phyloP scores from a whole-genome alignment of 2,113 vertebrate species.

The Pterocles gutturalis region DNA sequence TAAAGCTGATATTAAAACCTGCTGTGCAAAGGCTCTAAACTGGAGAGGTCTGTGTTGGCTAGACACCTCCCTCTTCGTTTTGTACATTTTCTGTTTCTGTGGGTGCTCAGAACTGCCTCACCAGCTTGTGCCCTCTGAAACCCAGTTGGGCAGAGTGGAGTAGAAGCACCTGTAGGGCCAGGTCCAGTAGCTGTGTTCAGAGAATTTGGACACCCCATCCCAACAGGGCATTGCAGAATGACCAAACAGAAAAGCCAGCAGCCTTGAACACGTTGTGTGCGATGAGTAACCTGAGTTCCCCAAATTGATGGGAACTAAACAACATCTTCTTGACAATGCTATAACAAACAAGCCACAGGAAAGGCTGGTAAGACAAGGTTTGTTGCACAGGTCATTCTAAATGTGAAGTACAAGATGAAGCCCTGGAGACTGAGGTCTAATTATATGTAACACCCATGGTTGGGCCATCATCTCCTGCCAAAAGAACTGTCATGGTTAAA shows the following conservation, averaged over 20 bases:
- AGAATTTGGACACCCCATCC: neutral
- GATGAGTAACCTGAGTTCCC: neutral
- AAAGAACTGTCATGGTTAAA: too few species aligned
- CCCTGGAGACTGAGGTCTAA: neutral
- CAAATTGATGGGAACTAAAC: neutral
- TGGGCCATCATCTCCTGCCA: too few species aligned
- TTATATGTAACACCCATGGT: too few species aligned
- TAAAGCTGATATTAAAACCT: neutral
- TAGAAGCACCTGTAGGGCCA: neutral
- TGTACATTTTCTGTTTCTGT: neutral
- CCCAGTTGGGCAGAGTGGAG: neutral
- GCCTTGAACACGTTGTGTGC: neutral
- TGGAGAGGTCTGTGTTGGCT: neutral
- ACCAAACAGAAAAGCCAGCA: neutral
- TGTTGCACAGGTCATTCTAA: neutral
- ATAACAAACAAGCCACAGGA: neutral
- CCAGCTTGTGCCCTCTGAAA: neutral
- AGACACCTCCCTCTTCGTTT: neutral
- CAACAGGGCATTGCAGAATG: neutral
- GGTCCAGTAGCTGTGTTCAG: neutral
- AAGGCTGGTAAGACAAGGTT: neutral
- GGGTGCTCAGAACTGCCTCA: neutral
- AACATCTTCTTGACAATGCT: neutral
- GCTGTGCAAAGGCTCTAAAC: neutral
- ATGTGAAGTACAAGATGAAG: neutral